Base-by-base conservation (phyloP, 2,797 vertebrate species). In the Sus cebifrons region DNA sequence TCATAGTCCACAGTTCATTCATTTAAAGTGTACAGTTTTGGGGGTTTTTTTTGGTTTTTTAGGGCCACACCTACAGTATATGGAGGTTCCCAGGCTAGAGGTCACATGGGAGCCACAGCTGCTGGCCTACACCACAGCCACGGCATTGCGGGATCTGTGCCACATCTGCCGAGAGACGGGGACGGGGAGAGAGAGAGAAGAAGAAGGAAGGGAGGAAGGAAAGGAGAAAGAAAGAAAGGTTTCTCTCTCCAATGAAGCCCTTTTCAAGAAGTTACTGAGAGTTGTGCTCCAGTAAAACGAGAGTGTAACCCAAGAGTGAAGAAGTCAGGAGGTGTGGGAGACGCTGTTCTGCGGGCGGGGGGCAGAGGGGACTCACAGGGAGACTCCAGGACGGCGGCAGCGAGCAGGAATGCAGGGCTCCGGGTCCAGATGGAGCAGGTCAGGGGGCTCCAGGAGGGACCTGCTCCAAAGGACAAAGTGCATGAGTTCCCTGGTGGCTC, bases 341-440 rank as follows among this genome's bases (percentile, higher is more conserved):
- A 8, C 44, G 36, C 25, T 6, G 16, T 52, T 77, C 60, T 40
- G 32, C 6, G 13, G 84, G 65, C 54, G 3, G n/a, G 17, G 65
- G 82, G 58, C 86, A 21, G 14, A 6, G 20, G 27, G 56, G 65
- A 64, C 36, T 52, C 36, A 17, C 60, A 20, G 94, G 40, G 6
- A 29, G 25, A 10, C 1, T 49, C 77, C 12, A 5, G 60, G 36
- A 32, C 0, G 25, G 44, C 0, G 1, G 21, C 79, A n/a, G 3
- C 11, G 14, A 23, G 44, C 36, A 14, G 70, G 62, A 20, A 12
- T 56, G 9, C 36, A n/a, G 32, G 25, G 5, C 49, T 29, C 29
- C 9, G 15, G 23, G n/a, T 27, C 15, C 54, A 25, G 20, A 7
- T 27, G 21, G 49, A 56, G 84, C 73, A 18, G 20, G 65, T 23